Evolutionary conservation across 2,113 vertebrate genomes (phyloP), one percentile per base, ranked within the genome.

Genomic region (Polypterus bichir): DNA sequence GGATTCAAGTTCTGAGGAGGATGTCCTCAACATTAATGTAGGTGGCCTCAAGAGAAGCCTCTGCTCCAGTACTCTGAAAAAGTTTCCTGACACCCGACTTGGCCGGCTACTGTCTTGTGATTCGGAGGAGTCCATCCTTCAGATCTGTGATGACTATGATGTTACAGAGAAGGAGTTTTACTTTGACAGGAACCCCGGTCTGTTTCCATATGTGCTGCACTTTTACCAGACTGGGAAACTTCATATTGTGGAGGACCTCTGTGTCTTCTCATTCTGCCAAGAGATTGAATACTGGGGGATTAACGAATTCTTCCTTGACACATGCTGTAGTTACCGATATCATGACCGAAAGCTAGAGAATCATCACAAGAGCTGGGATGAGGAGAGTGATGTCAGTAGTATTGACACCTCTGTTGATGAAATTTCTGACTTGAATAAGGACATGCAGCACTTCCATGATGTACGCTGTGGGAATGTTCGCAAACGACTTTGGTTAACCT

Each of bases 261-360:
- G 96, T 0, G 92, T 97, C 68, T 98, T 98, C 83, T 97, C 93
- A 70, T 98, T 98, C 76, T 92, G 91, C 72, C 94, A 98, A 81
- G 96, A 98, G 82, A 92, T 97, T 0, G 94, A 98, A 74, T 98
- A 98, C 74, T 98, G 96, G 96, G 94, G 94, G 74, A 93, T 98
- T 81, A 92, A 92, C 0, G 94, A 98, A 63, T 91, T 90, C 81
- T 95, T 94, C 76, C 83, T 98, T 76, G 94, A 94, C 79, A 79
- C 83, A 3, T 98, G 96, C 83, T 98, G 96, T 70, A 97, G 92
- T 70, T 93, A 91, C 67, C 92, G 92, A 48, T 98, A 93, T 78
- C 91, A 95, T 0, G 96, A 98, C 73, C 89, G 94, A 58, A 93
- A 94, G 11, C 83, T 97, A 74, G 86, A 89, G 73, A 85, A 81